A percentile compares a stretch with the other conserved stretches of the same genome.
phyloP scores from a whole-genome alignment of 2,888 invertebrate species.

The Nomada hirtipes region DNA sequence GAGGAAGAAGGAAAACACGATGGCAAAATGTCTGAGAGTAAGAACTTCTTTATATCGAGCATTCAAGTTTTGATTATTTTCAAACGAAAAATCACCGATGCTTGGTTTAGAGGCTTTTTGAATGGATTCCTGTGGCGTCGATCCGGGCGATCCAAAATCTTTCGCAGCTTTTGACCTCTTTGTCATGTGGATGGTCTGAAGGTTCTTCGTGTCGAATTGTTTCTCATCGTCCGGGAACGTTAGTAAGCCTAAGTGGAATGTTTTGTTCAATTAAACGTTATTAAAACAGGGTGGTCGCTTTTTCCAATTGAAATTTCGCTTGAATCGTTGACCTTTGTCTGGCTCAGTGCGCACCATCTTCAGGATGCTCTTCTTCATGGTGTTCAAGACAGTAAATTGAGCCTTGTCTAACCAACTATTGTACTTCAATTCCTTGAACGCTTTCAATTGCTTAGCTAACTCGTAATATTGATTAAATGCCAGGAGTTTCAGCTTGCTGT shows the following conservation, averaged over 20 bases:
- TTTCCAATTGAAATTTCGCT: neutral
- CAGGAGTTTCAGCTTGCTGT: slow-evolving; percentile 90
- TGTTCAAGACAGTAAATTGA: slow-evolving; percentile 87
- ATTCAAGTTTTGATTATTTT: neutral
- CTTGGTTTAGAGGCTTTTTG: slow-evolving; percentile 55
- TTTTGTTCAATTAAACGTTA: neutral
- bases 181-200: slow-evolving; percentile 26
- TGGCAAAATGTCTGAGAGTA: neutral
- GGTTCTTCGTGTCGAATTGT: neutral
- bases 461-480: slow-evolving; percentile 92
- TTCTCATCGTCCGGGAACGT: slow-evolving; percentile 36
- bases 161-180: slow-evolving; percentile 34
- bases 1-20: neutral
- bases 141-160: slow-evolving; percentile 12
- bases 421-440: slow-evolving; percentile 90
- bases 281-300: neutral
- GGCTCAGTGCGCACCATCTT: slow-evolving; percentile 85
- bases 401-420: slow-evolving; percentile 89
- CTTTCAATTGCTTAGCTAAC: slow-evolving; percentile 90
- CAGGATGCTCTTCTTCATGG: slow-evolving; percentile 90
- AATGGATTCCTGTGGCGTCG: slow-evolving; percentile 25
- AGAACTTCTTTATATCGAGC: neutral
- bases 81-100: slow-evolving; percentile 19
- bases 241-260: neutral
- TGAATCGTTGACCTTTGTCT: slow-evolving; percentile 57